These are phyloP conservation scores for Mustelus asterias DNA, from an alignment of 2,113 vertebrate species.

Conservation along the genomic window DNA sequence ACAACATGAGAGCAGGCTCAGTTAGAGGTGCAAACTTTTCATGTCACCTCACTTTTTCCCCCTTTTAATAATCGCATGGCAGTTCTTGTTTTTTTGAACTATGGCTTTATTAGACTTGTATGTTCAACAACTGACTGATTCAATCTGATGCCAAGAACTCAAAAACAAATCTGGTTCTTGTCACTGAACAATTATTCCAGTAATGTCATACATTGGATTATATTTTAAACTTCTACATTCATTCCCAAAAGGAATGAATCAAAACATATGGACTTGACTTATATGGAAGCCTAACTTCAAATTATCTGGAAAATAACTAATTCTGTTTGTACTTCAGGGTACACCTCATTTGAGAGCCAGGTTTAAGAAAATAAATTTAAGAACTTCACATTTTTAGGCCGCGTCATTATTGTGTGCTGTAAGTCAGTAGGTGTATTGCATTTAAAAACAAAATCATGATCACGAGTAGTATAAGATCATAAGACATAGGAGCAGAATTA, in stretches of 20 bases:
- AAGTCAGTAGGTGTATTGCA: not conserved
- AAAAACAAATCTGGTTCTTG: not conserved
- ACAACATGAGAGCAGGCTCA: not conserved
- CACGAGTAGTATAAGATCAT: not conserved
- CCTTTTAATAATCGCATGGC: not conserved
- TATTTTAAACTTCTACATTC: not conserved
- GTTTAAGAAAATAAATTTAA: not conserved
- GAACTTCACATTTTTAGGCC: not conserved
- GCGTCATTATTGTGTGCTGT: not conserved
- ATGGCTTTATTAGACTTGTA: not conserved
- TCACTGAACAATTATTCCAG: not conserved
- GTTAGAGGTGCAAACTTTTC: not conserved
- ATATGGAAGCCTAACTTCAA: not conserved
- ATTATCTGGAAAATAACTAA: not conserved
- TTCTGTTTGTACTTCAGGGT: not conserved
- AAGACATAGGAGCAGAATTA: too few relatives aligned
- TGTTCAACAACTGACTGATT: not conserved
- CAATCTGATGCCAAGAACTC: not conserved
- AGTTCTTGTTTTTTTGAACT: not conserved
- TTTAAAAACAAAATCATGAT: not conserved
- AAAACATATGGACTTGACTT: not conserved
- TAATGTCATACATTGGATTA: not conserved
- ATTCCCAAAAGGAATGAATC: conserved; percentile 5
- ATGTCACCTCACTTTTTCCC: not conserved
- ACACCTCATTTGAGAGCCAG: not conserved